A percentile compares a stretch with the other conserved stretches of the same genome.
Evolutionary conservation across 2,888 invertebrate species (phyloP).

Genomic region (Lymantria monacha): DNA sequence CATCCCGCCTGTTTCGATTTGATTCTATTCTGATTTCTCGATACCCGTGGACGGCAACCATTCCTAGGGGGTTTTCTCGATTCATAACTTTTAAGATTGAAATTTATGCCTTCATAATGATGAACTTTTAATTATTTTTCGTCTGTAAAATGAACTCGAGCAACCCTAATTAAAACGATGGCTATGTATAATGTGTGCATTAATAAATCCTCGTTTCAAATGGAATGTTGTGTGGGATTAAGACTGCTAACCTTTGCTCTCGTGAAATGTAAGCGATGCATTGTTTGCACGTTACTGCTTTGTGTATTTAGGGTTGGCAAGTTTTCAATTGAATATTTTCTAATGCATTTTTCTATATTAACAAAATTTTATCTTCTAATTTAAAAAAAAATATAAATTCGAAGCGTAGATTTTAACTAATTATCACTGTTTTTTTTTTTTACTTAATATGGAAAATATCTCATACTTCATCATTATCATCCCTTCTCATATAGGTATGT

Average conservation of each 20-base stretch:
- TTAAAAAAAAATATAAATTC: too few relatives aligned
- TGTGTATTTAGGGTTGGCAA: conserved; percentile 17
- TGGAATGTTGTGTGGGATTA: conserved; percentile 33
- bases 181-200: conserved; percentile 15
- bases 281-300: conserved; percentile 27
- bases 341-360: too few relatives aligned
- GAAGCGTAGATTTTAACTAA: too few relatives aligned
- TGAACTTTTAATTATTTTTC: background rate
- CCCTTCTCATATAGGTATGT: too few relatives aligned
- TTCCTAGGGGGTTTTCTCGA: too few relatives aligned
- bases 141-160: background rate
- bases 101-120: background rate
- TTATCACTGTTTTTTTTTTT: too few relatives aligned
- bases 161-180: conserved; percentile 1
- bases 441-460: too few relatives aligned
- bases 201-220: conserved; percentile 29
- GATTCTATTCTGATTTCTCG: too few relatives aligned
- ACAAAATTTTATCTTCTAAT: too few relatives aligned
- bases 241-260: conserved; percentile 33
- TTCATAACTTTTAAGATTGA: background rate
- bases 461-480: too few relatives aligned
- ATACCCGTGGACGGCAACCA: too few relatives aligned
- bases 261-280: conserved; percentile 34
- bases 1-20: too few relatives aligned
- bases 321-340: background rate